Percentiles rank a stretch among this genome's conserved stretches.
These are phyloP conservation scores for Crematogaster levior DNA, from an alignment of 2,888 invertebrate species.

Conservation along the genomic window DNA sequence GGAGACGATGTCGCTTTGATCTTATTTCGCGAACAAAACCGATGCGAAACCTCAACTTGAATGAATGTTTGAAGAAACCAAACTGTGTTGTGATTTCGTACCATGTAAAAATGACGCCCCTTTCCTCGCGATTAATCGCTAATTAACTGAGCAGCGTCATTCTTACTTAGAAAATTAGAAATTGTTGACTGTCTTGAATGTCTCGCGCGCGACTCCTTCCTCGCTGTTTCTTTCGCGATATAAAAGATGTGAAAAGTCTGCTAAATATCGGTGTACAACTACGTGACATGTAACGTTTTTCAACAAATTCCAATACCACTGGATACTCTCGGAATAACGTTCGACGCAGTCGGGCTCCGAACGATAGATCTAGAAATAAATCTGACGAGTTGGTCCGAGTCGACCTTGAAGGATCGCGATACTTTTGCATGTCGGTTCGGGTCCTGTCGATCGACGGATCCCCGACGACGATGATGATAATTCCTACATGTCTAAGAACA, in stretches of 20 bases:
- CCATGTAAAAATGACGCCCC: background rate
- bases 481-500: background rate
- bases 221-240: background rate
- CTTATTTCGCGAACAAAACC: background rate
- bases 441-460: no score
- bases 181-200: no score
- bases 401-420: slow-evolving; percentile 55
- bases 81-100: no score
- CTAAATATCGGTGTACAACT: background rate
- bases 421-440: slow-evolving; percentile 20
- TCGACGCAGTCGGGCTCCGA: background rate
- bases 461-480: background rate
- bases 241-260: no score
- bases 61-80: no score
- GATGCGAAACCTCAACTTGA: background rate
- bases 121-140: background rate
- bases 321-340: background rate
- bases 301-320: background rate
- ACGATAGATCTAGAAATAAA: slow-evolving; percentile 66
- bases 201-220: background rate
- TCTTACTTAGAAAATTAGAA: background rate
- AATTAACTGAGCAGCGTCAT: no score
- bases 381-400: slow-evolving; percentile 58
- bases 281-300: no score
- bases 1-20: background rate